Evolutionary conservation across 2,113 vertebrate species (phyloP).

Genomic region (Deroptyus accipitrinus): DNA sequence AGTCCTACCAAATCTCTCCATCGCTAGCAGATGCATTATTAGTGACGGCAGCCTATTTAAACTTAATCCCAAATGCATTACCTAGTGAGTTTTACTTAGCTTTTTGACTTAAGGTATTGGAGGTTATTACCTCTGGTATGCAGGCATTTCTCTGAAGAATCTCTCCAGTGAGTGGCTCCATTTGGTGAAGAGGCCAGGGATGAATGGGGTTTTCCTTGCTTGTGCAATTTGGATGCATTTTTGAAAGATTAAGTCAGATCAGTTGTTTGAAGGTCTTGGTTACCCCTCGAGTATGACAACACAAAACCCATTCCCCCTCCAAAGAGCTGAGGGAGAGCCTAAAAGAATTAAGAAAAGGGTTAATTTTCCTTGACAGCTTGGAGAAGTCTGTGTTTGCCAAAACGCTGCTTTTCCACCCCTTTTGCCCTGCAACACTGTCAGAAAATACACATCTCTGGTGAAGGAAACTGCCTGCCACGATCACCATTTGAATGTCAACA

Average conservation of each 20-base stretch:
- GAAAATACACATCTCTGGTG: background rate
- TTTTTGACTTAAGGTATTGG: conserved; percentile 27
- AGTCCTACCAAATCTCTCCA: conserved; percentile 20
- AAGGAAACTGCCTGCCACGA: fast-evolving
- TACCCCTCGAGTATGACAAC: background rate
- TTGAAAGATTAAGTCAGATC: conserved; percentile 19
- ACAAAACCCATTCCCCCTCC: background rate
- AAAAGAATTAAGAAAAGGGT: background rate
- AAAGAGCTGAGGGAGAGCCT: background rate
- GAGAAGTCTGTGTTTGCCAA: background rate
- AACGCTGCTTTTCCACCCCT: background rate
- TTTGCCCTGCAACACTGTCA: background rate
- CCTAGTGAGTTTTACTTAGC: conserved; percentile 14
- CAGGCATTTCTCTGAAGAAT: background rate
- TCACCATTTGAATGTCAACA: background rate
- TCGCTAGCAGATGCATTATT: conserved; percentile 15
- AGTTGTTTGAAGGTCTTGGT: background rate
- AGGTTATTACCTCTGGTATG: conserved; percentile 47
- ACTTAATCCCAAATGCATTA: conserved; percentile 72
- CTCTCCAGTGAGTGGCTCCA: background rate
- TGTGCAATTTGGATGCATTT: background rate
- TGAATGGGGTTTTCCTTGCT: background rate
- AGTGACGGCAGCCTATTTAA: conserved; percentile 43
- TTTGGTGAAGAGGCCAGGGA: background rate
- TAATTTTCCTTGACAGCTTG: background rate